Conservation (phyloP, 2,797 vertebrate species). For the Sarcophilus harrisii region DNA sequence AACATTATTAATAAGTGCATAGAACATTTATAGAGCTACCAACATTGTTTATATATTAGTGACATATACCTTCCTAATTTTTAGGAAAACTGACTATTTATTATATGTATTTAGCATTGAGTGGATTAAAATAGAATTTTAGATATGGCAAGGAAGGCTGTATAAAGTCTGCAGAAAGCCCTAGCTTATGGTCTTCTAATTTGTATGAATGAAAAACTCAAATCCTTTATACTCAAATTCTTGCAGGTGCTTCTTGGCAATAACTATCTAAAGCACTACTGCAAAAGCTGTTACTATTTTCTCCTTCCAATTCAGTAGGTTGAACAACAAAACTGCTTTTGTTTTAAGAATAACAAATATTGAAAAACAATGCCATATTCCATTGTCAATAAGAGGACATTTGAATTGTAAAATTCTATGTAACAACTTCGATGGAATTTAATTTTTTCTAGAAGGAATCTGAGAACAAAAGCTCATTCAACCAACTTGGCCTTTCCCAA, state of each 20-base stretch:
- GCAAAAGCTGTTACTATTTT: constrained; percentile 33
- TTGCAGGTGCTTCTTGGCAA: constrained; percentile 35
- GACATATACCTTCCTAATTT: not conserved
- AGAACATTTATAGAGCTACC: not conserved
- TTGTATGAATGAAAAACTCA: constrained; percentile 20
- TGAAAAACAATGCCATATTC: constrained; percentile 71
- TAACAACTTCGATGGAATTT: constrained; percentile 64
- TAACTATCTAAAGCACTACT: not conserved
- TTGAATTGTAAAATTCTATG: constrained; percentile 51
- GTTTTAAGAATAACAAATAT: constrained; percentile 70
- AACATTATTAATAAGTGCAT: not conserved
- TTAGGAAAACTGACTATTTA: constrained; percentile 47
- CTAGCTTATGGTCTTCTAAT: not conserved
- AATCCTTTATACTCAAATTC: constrained; percentile 29
- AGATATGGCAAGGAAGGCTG: constrained; percentile 18
- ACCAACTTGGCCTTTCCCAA: constrained; percentile 40
- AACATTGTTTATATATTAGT: not conserved
- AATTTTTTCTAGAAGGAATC: constrained; percentile 53
- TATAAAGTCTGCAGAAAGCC: not conserved
- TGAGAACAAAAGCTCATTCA: constrained; percentile 55
- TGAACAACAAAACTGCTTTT: constrained; percentile 73
- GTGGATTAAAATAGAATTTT: constrained; percentile 34
- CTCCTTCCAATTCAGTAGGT: constrained; percentile 42
- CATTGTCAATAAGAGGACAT: constrained; percentile 60
- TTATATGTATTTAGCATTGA: not conserved